Evolutionary conservation across 23 tunicate species (phyloP).

Genomic region (Phallusia fumigata): DNA sequence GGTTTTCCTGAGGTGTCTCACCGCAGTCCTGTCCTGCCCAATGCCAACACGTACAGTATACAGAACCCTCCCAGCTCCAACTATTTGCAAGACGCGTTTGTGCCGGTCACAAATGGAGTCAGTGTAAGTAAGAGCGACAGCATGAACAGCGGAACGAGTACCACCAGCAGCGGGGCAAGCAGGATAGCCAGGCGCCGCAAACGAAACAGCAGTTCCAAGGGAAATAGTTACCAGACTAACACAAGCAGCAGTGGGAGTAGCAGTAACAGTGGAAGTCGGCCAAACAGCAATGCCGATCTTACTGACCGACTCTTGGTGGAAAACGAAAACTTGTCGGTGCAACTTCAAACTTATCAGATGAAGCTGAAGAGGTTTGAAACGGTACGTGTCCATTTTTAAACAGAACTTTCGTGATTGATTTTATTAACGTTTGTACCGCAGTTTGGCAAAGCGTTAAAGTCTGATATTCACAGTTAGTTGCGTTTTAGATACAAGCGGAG

Average conservation of each 20-base stretch:
- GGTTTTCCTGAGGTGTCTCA: conserved; percentile 15
- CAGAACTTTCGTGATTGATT: no score
- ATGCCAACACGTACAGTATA: not conserved
- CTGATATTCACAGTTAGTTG: not conserved
- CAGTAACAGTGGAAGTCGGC: conserved; percentile 74
- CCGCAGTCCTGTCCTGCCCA: conserved; percentile 21
- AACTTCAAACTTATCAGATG: conserved; percentile 28
- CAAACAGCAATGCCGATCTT: conserved; percentile 73
- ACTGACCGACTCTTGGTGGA: conserved; percentile 48
- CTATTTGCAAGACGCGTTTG: conserved; percentile 19
- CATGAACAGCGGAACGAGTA: conserved; percentile 43
- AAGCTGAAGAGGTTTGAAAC: conserved; percentile 31
- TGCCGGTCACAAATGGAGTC: conserved; percentile 2
- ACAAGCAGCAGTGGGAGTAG: conserved; percentile 71
- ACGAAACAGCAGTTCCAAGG: conserved; percentile 60
- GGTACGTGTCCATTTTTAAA: conserved; percentile 24
- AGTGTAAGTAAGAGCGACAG: conserved; percentile 46
- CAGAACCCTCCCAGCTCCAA: conserved; percentile 1
- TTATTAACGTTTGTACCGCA: no score
- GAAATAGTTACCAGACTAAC: not conserved
- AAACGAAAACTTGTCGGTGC: conserved; percentile 49
- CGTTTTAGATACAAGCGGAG: conserved; percentile 20
- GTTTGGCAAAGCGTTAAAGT: not conserved
- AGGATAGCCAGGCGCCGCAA: conserved; percentile 52
- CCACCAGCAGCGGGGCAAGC: conserved; percentile 45